Evolutionary conservation across 2,113 vertebrate species (phyloP), one percentile per base, ranked within the genome.

Genomic region (Oostethus manadensis): DNA sequence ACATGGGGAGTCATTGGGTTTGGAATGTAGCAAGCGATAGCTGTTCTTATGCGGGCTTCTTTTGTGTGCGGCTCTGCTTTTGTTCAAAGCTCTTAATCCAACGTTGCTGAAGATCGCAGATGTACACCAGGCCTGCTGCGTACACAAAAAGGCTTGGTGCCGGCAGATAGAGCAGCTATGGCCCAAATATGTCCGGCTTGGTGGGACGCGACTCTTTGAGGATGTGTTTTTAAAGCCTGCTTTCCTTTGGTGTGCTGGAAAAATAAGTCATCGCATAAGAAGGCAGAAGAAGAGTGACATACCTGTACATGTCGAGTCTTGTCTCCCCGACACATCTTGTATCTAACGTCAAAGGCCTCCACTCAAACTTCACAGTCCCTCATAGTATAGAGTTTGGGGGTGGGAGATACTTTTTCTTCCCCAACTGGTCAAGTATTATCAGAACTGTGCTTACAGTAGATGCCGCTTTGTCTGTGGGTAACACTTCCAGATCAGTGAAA

Each of bases 41-140:
- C 76, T 71, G 80, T 84, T 74, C 63, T 57, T 43, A 58, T 66
- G 21, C 47, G 16, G 23, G 43, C 47, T 47, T 69, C 59, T 65
- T 62, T 68, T 58, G 62, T 62, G 72, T 46, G 68, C 54, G 4
- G 4, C 62, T 67, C 88, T 88, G 90, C 87, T 90, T 90, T 90
- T 89, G 88, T 92, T 84, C 89, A 90, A 90, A 89, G 89, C 89
- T 88, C 79, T 86, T 91, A 89, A 93, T 91, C 90, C 86, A 83
- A 78, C 67, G 73, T 56, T 13, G 38, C 9, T 53, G 59, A 3
- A 14, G 71, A 81, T 77, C 66, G 71, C 73, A 79, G 68, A 81
- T 68, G 76, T 66, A 59, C 64, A 51, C 45, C 42, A 17, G 10
- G 40, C 55, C 54, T 50, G 60, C 59, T 43, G 57, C 58, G 10